phyloP scores from a whole-genome alignment of 2,113 vertebrate genomes.

The Leptosomus discolor region DNA sequence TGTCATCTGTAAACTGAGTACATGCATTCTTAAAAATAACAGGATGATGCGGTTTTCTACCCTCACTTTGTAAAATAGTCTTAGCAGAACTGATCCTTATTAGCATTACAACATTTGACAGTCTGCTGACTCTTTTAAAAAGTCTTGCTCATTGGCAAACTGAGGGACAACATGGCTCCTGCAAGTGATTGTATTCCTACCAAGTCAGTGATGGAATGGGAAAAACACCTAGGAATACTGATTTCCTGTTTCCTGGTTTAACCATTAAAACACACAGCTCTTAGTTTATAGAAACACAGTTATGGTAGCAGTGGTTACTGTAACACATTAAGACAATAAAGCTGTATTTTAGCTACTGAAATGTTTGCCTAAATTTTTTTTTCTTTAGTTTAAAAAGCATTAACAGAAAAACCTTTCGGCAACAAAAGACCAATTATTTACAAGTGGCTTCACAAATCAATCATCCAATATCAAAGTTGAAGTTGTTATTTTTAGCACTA shows the following conservation, averaged over 20 bases:
- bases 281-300: background rate
- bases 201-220: background rate
- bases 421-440: slow-evolving; percentile 64
- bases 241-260: background rate
- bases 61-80: background rate
- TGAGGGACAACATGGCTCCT: background rate
- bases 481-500: slow-evolving; percentile 73
- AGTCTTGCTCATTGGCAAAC: background rate
- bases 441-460: slow-evolving; percentile 68
- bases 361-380: background rate
- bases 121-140: background rate
- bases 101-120: background rate
- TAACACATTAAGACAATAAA: too few species aligned
- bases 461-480: slow-evolving; percentile 65
- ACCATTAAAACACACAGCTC: background rate
- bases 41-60: background rate
- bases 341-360: background rate
- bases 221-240: background rate
- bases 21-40: background rate
- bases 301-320: background rate
- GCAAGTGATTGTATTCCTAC: background rate
- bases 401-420: slow-evolving; percentile 29
- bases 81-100: background rate
- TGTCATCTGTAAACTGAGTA: background rate
- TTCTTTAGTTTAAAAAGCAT: slow-evolving; percentile 28